These are phyloP conservation scores for Sphaerophoria rueppellii DNA, from an alignment of 2,888 invertebrate genomes.

Conservation along the genomic window DNA sequence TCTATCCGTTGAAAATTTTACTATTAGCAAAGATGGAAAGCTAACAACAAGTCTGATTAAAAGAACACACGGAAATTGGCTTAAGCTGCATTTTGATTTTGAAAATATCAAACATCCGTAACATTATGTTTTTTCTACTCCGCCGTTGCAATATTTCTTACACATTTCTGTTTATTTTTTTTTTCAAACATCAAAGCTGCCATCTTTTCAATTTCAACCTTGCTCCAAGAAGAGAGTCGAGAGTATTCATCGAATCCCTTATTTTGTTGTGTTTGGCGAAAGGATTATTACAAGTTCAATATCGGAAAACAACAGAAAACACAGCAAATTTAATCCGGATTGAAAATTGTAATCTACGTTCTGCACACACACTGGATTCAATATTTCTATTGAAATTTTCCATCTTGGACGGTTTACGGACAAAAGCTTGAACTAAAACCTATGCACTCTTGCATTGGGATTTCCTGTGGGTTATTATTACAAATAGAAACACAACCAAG, in stretches of 20 bases:
- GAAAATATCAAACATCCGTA: no score
- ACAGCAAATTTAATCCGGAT: conserved; percentile 17
- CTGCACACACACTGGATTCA: not conserved
- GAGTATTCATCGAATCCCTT: not conserved
- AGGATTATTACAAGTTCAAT: not conserved
- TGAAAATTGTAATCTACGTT: not conserved
- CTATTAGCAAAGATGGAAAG: no score
- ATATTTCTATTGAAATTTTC: not conserved
- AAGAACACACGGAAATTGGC: no score
- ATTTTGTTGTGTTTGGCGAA: not conserved
- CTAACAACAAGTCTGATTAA: no score
- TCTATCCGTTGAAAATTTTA: no score
- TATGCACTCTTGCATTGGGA: not conserved
- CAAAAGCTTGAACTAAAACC: not conserved
- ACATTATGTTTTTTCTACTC: no score
- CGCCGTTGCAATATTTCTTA: no score
- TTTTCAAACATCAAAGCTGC: no score
- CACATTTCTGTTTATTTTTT: no score
- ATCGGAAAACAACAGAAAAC: conserved; percentile 14
- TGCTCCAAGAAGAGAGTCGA: not conserved
- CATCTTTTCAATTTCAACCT: no score
- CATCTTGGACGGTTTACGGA: not conserved
- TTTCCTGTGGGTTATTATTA: not conserved
- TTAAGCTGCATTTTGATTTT: no score
- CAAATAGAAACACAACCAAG: not conserved